Base-by-base conservation (phyloP, 2,797 vertebrate genomes). In the Lagocephalus sceleratus region DNA sequence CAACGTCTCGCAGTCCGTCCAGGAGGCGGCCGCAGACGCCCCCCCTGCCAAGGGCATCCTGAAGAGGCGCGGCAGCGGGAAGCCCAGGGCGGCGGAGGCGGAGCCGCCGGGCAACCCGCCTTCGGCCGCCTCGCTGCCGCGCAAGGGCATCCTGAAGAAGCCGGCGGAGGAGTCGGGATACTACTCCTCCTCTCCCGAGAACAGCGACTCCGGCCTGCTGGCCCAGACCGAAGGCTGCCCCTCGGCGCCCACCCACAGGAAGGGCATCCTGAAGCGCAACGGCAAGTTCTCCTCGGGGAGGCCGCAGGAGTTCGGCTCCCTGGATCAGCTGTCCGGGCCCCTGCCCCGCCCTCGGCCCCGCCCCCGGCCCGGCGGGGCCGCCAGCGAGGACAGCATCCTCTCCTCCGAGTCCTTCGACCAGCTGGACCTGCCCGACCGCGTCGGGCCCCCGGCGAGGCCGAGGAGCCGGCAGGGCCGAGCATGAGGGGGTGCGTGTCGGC, bases 341-440 rank as follows among this genome's bases (percentile, higher is more conserved):
- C 62, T 83, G 52, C 83, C 89, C 0, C 32, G 57, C 0, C 19
- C 72, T 46, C 82, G 81, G 1, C 49, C 71, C 1, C 82, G 81
- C 1, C 49, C 71, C 1, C 84, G 84, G 50, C 95, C 93, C 0
- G 83, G 85, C 0, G 89, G 89, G 0, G 93, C 94, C 0, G 84
- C 92, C 69, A 99, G 97, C 0, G 92, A 98, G 84, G 96, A 99
- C 81, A 98, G 96, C 85, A 98, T 99, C 74, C 91, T 99, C 49
- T 99, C 96, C 49, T 95, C 94, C 0, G 97, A 99, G 79, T 99
- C 96, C 54, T 99, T 99, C 0, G 97, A 99, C 47, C 92, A 91
- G 60, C 89, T 99, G 5, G 96, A 98, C 71, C 90, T 97, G 39
- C 95, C 97, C 0, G 81, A 92, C 32, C 84, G 89, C 0, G 75